Conservation (phyloP, 2,113 vertebrate species). For the Saguinus midas region DNA sequence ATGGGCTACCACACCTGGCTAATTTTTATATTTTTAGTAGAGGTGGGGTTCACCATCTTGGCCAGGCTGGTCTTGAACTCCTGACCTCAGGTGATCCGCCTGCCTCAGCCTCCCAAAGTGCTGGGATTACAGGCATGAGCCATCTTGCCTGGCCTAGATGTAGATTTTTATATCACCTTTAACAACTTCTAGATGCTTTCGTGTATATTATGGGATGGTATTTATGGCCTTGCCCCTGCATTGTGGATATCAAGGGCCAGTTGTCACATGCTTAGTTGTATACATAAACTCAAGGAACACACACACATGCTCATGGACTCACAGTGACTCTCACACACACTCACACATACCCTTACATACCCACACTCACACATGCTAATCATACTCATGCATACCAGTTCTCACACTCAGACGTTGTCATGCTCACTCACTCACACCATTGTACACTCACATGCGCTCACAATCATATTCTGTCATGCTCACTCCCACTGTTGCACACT, state of each 20-base stretch:
- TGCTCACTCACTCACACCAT: too few relatives aligned
- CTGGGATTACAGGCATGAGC: background rate
- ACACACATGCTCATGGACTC: background rate
- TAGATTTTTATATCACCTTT: background rate
- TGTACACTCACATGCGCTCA: too few relatives aligned
- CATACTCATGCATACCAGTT: background rate
- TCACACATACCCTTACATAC: background rate
- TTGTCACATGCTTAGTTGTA: background rate
- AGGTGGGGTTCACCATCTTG: background rate
- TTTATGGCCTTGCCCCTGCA: background rate
- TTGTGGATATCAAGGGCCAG: background rate
- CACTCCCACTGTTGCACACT: background rate
- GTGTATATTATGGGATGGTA: fast-evolving
- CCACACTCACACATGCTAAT: background rate
- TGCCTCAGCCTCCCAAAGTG: background rate
- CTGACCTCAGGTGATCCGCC: background rate
- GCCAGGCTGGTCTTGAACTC: background rate
- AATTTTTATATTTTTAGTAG: background rate
- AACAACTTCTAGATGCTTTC: background rate
- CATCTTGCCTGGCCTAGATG: background rate
- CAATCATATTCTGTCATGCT: too few relatives aligned
- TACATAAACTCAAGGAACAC: background rate
- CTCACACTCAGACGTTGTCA: too few relatives aligned
- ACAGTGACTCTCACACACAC: background rate
- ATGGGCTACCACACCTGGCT: background rate